Evolutionary conservation across 2,888 invertebrate genomes (phyloP).

Genomic region (Liodrosophila aerea): DNA sequence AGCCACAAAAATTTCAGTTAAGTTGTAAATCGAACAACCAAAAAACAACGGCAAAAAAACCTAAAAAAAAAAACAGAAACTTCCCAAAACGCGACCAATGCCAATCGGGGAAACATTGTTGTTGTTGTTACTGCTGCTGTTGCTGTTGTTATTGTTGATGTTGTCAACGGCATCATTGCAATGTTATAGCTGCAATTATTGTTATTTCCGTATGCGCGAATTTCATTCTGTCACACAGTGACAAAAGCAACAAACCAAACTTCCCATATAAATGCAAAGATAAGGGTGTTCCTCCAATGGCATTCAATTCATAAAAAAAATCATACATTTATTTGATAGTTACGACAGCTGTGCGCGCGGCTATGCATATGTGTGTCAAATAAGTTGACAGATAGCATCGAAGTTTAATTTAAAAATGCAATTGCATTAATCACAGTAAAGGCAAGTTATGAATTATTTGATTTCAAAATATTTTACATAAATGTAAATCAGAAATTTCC

Average conservation of each 20-base stretch:
- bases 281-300: slow-evolving; percentile 32
- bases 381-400: slow-evolving; percentile 10
- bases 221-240: slow-evolving; percentile 51
- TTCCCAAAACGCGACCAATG: slow-evolving; percentile 51
- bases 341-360: slow-evolving; percentile 31
- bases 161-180: slow-evolving; percentile 54
- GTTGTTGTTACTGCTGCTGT: slow-evolving; percentile 16
- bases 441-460: neutral
- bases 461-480: too few relatives aligned
- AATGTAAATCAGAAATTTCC: neutral
- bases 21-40: slow-evolving; percentile 63
- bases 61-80: slow-evolving; percentile 20
- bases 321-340: slow-evolving; percentile 20
- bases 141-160: slow-evolving; percentile 18
- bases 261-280: slow-evolving; percentile 25
- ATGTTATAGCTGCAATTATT: slow-evolving; percentile 68
- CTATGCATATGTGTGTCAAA: slow-evolving; percentile 3
- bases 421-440: slow-evolving; percentile 12
- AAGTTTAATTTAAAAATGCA: slow-evolving; percentile 4
- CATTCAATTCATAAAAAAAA: slow-evolving; percentile 22
- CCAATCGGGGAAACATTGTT: slow-evolving; percentile 53
- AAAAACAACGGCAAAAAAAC: slow-evolving; percentile 10
- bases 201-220: slow-evolving; percentile 66
- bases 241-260: slow-evolving; percentile 37
- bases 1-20: slow-evolving; percentile 62